Evolutionary conservation across 2,888 invertebrate species (phyloP).

Genomic region (Eueremaeus valkanovi): DNA sequence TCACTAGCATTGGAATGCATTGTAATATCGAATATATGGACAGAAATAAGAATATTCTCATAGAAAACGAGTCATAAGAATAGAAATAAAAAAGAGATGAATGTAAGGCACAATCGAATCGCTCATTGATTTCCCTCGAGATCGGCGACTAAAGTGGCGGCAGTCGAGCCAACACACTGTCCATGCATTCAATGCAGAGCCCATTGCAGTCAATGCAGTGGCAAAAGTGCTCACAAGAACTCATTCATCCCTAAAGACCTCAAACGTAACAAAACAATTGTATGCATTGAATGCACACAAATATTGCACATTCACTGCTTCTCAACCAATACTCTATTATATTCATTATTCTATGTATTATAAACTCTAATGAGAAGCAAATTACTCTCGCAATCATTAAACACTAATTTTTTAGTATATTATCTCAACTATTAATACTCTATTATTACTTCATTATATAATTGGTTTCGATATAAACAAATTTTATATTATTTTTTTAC

Average conservation of each 20-base stretch:
- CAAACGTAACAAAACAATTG: conserved; percentile 28
- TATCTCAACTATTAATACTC: no score
- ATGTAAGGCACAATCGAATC: conserved; percentile 21
- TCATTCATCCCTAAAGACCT: conserved; percentile 29
- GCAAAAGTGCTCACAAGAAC: conserved; percentile 17
- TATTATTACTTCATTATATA: no score
- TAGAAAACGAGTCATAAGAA: conserved; percentile 5
- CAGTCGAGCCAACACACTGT: conserved; percentile 18
- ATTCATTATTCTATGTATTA: no score
- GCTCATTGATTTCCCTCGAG: conserved; percentile 32
- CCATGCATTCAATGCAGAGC: neutral
- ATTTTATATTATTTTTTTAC: no score
- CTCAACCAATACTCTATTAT: conserved; percentile 13
- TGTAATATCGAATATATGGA: neutral
- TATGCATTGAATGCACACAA: neutral
- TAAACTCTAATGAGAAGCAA: no score
- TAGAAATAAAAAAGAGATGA: neutral
- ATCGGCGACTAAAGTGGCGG: conserved; percentile 15
- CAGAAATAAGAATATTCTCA: neutral
- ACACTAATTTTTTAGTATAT: no score
- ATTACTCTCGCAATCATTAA: no score
- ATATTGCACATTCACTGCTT: neutral
- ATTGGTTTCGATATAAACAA: no score
- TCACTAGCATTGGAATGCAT: neutral
- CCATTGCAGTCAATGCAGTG: neutral